Percentiles rank a stretch among this genome's conserved stretches.
These are phyloP conservation scores for Idaea biselata DNA, from an alignment of 2,888 invertebrate species.

Conservation along the genomic window DNA sequence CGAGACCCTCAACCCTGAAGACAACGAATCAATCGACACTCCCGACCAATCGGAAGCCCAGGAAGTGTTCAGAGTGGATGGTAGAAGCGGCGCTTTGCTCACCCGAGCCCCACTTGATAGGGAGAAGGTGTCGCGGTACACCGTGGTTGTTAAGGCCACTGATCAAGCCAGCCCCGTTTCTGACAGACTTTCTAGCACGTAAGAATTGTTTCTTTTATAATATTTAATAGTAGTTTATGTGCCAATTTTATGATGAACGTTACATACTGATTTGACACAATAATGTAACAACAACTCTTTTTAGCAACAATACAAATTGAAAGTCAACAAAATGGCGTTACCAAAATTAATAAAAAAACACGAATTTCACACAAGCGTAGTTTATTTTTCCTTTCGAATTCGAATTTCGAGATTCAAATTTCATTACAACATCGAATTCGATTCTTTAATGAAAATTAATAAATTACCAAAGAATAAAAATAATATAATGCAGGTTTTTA, in stretches of 20 bases:
- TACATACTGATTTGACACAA: too few relatives aligned
- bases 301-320: neutral
- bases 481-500: too few relatives aligned
- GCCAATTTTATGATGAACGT: too few relatives aligned
- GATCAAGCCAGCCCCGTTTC: conserved; percentile 91
- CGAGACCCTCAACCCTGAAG: conserved; percentile 56
- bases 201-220: conserved; percentile 29
- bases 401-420: too few relatives aligned
- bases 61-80: conserved; percentile 92
- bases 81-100: conserved; percentile 91
- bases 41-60: conserved; percentile 77
- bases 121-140: conserved; percentile 92
- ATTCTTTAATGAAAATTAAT: too few relatives aligned
- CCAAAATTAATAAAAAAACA: neutral
- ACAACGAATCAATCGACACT: conserved; percentile 59
- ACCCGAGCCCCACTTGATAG: conserved; percentile 91
- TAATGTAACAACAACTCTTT: neutral
- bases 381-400: too few relatives aligned
- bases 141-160: conserved; percentile 90
- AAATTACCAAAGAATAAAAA: too few relatives aligned
- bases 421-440: too few relatives aligned
- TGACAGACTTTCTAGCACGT: conserved; percentile 89
- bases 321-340: neutral
- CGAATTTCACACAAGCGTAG: too few relatives aligned
- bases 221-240: neutral